Evolutionary conservation across 35 echinoderm and acorn worm genomes (phyloP).

Genomic region (Chiridota heheva): DNA sequence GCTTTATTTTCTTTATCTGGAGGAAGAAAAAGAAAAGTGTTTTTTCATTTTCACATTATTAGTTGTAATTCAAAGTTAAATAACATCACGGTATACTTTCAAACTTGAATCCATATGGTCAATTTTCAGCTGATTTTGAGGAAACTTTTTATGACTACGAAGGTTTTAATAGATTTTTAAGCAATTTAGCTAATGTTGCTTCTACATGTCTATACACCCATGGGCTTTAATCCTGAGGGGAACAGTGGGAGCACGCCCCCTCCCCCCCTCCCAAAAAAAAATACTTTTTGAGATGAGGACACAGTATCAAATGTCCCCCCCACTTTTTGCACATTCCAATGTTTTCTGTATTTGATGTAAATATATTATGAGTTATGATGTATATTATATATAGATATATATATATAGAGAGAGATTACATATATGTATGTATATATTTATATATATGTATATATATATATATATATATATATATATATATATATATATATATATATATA

Average conservation of each 20-base stretch:
- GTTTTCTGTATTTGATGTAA: too few species aligned
- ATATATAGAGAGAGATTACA: too few species aligned
- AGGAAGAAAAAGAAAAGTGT: conserved; percentile 12
- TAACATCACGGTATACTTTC: neutral
- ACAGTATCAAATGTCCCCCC: too few species aligned
- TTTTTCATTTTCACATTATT: neutral
- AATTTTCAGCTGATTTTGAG: too few species aligned
- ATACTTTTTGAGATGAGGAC: too few species aligned
- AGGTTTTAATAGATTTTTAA: neutral
- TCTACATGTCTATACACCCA: too few species aligned
- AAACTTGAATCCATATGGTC: neutral
- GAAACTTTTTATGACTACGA: neutral
- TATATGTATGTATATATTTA: neutral
- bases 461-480: neutral
- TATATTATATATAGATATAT: too few species aligned
- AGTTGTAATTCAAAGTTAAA: neutral
- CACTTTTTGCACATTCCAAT: too few species aligned
- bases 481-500: neutral
- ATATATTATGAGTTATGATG: too few species aligned
- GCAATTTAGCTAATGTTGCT: neutral
- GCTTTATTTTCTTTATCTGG: conserved; percentile 74
- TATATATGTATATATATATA: neutral
- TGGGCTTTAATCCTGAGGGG: too few species aligned
- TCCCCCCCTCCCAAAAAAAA: too few species aligned
- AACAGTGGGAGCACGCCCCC: too few species aligned